Evolutionary conservation across 2,797 vertebrate species (phyloP), one percentile per base, ranked within the genome.

Genomic region (Euphonia xanthogaster): DNA sequence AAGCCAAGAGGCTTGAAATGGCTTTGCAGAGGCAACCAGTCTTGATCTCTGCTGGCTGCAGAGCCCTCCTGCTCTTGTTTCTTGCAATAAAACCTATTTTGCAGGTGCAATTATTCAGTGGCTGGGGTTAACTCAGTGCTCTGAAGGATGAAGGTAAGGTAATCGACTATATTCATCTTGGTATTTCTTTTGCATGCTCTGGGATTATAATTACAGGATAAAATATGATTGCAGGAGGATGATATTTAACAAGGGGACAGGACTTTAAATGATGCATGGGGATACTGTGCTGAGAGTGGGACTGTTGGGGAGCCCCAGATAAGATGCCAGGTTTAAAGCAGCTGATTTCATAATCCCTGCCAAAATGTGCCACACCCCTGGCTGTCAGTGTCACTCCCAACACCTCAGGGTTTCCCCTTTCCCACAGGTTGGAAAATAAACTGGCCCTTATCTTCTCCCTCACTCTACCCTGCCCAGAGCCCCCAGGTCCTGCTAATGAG

Each of bases 71-170:
- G 3, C 31, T 87, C 84, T 55, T 68, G 35, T 67, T 94, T 94
- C 74, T 89, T 83, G 62, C 91, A 88, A 76, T 60, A 78, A 93
- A 67, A 86, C 57, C 23, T 83, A 18, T 85, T 95, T 94, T 95
- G 44, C 58, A 89, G 77, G 73, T 71, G 50, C 63, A 86, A 78
- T 93, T 95, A 90, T 91, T 97, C 82, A 92, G 61, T 50, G 74
- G 74, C 75, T 93, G 84, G 45, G n/a, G 63, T 95, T 60, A 86
- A 86, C 40, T 75, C 68, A 71, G 7, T 30, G 86, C 68, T 94
- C 88, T 94, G 86, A 97, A 95, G 84, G 91, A 95, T 88, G 88
- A 94, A 96, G 78, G 76, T 47, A 90, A 95, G 84, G 76, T 96
- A 97, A 96, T 93, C 12, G 35, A 51, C 55, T 55, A 33, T 79